Evolutionary conservation across 1,140 invertebrate genomes (phyloP), one percentile per base, ranked within the genome.

Genomic region (Drosophila seguyi): DNA sequence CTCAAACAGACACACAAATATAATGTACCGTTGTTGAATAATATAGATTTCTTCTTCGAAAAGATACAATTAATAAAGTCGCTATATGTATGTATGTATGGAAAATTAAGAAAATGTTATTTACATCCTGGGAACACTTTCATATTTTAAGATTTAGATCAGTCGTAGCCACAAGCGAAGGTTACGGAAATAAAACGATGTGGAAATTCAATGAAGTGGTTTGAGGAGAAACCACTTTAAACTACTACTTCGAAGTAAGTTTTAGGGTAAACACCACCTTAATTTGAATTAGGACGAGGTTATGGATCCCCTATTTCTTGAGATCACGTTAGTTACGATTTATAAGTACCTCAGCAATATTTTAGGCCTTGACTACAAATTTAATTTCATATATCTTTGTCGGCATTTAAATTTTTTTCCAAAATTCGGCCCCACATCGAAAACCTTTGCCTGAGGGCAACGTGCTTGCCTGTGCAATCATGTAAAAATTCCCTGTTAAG

Each of bases 21-120:
- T 83, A 76, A 73, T 79, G 72, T 90, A 85, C 77, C 78, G 75
- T 81, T 90, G 85, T 90, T 90, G 53, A 73, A 72, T 78, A 88
- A 90, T 63, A 79, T 85, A 90, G 81, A 65, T 66, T 77, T 87
- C 79, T 77, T 87, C 79, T 77, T 73, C 69, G 62, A 74, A 84
- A 80, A 50, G 47, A 80, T 55, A 55, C 52, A 55, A 38, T 47
- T 81, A 87, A 87, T 84, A 87, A 84, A 88, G 62, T 69, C 47
- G 47, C 52, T 63, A 79, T 73, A 81, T 87, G 79, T 73, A 76
- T 68, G 68, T 73, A 81, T 61, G 57, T 56, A 78, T 42, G 65
- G 61, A 41, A 48, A 20, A 3, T 18, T 0, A 20, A 16, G 8
- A 16, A 0, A 6, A 29, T 10, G n/a, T 29, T 18, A 16, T 52